Conservation (phyloP, 2,888 invertebrate genomes). For the Formica aserva region DNA sequence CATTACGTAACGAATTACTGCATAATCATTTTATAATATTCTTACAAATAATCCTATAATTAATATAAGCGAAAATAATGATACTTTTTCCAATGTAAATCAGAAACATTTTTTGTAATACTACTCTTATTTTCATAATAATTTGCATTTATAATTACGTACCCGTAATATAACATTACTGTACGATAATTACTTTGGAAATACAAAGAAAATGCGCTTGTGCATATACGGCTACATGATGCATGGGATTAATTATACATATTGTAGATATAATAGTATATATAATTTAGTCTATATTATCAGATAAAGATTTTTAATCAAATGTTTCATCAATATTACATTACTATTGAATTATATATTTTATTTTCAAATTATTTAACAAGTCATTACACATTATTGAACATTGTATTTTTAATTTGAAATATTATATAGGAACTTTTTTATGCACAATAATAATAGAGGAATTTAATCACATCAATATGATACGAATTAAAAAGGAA, state of each 20-base stretch:
- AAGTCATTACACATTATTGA: constrained; percentile 1
- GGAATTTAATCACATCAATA: not conserved
- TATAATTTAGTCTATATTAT: not conserved
- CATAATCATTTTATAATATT: not conserved
- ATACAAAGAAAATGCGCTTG: constrained; percentile 14
- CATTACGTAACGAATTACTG: not conserved
- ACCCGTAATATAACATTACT: constrained; percentile 8
- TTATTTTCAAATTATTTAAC: not conserved
- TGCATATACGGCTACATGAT: not conserved
- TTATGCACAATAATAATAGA: not conserved
- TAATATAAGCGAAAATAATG: not conserved
- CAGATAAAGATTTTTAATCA: not conserved
- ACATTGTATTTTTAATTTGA: not conserved
- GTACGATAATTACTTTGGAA: constrained; percentile 34
- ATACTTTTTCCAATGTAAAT: not conserved
- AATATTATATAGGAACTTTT: not conserved
- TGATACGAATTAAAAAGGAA: not conserved
- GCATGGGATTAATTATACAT: constrained; percentile 10
- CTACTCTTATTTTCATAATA: constrained; percentile 3
- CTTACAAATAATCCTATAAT: constrained; percentile 2
- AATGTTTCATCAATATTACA: not conserved
- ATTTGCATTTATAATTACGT: constrained; percentile 29
- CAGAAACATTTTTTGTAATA: not conserved
- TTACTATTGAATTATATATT: not conserved
- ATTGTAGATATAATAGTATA: not conserved